Evolutionary conservation across 2,797 vertebrate genomes (phyloP), one percentile per base, ranked within the genome.

Genomic region (Ceyx erithaca): DNA sequence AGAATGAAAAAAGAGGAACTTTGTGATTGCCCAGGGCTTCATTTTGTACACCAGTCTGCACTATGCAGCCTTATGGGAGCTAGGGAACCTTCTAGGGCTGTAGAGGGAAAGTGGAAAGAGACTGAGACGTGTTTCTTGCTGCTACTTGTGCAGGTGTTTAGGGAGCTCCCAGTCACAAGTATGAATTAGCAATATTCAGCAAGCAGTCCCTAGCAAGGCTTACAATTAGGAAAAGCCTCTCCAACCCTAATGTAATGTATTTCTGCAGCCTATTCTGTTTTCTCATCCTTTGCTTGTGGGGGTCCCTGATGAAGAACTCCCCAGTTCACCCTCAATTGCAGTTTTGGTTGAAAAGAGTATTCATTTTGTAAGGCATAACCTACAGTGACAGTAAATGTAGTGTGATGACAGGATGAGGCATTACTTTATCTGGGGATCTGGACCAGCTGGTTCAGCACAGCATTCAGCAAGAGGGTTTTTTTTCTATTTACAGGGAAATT

Each of bases 401-500:
- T 12, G n/a, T 30, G 43, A 71, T 77, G 71, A 58, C 69, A 87
- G 40, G 66, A 85, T 87, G 86, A 94, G 49, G 30, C 75, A 78
- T 51, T 87, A 51, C 43, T 86, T 85, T 90, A 83, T 28, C 76
- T 78, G 90, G 59, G 71, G 78, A 93, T 64, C 71, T 3, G 5
- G 62, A 72, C 49, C 69, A 82, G 90, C 95, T 96, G 84, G 35
- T 80, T 96, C 90, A 95, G 90, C 81, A 78, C 69, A 93, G 78
- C 75, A 57, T 82, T 94, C 91, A 92, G 91, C 91, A 94, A 73
- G 82, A 73, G 37, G 37, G 15, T 92, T 85, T 88, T 57, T 57
- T 88, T 95, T 77, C 90, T 75, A 77, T 92, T 85, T 85, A 58
- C 7, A 1, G 81, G 84, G 94, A 83, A 93, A 95, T 89, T 37